Evolutionary conservation across 2,797 vertebrate genomes (phyloP).

Genomic region (Muscicapa comitata): DNA sequence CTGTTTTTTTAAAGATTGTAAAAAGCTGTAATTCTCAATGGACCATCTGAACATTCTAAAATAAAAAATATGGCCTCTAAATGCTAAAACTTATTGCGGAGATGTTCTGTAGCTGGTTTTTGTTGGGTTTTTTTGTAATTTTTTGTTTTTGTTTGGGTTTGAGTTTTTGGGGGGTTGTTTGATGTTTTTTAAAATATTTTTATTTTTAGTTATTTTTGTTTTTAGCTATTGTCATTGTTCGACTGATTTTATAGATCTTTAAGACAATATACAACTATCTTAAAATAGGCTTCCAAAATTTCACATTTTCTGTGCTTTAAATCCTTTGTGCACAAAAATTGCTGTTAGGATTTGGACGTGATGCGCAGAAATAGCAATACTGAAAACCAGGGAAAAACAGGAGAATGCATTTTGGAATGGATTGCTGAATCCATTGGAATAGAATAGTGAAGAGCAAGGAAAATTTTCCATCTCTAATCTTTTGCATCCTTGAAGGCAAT

Average conservation of each 20-base stretch:
- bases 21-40: not conserved
- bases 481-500: not conserved
- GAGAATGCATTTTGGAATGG: not conserved
- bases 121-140: not conserved
- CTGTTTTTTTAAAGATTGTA: not conserved
- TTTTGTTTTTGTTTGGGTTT: not conserved
- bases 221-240: not conserved
- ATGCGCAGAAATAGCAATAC: not conserved
- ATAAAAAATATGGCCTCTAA: not conserved
- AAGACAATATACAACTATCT: not conserved
- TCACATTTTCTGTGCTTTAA: not conserved
- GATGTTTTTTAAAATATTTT: no score
- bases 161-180: not conserved
- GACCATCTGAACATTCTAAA: not conserved
- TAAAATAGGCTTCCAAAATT: not conserved
- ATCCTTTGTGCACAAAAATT: not conserved
- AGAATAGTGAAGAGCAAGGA: not conserved
- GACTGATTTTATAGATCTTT: not conserved
- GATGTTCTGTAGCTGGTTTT: not conserved
- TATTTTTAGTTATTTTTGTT: not conserved
- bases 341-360: not conserved
- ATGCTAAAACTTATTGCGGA: rapidly evolving
- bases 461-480: not conserved
- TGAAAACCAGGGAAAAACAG: not conserved
- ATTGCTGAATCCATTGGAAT: not conserved